Base-by-base conservation (phyloP, 2,888 invertebrate species). In the Lycaena phlaeas region DNA sequence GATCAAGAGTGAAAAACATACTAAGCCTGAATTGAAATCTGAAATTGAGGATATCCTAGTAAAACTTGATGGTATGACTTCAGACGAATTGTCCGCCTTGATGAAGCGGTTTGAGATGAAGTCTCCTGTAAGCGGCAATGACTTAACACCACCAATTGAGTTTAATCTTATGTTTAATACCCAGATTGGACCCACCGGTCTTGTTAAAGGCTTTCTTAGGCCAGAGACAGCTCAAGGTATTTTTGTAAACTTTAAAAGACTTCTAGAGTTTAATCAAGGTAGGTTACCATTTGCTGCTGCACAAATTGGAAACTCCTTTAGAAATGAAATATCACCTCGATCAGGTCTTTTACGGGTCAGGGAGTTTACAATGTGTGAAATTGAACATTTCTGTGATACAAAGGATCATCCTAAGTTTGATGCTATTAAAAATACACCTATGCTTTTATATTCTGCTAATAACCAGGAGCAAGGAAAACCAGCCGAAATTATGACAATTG, bases 221-320 rank as follows among this genome's bases (percentile, higher is more conserved):
- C 99, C 99, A 14, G 99, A 99, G 86, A 99, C 99, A 9, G 99
- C 99, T 0, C 99, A 99, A 74, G 99, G 99, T 15, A 99, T 99
- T 54, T 99, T 99, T 81, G 98, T 99, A 0, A 99, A 99, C 77
- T 99, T 99, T 71, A 99, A 99, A 72, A 88, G 99, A 9, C 86
- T 99, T 15, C 74, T 99, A 40, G 98, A 98, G 73, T 99, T 99
- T 71, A 99, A 99, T 73, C 96, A 97, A 65, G 98, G 97, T 4
- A 90, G 90, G 49, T 72, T 98, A 25, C 99, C 99, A 15, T 99
- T 99, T 85, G 98, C 98, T 49, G 98, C 97, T 40, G 98, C 98
- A 7, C 99, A 99, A 85, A 98, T 99, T 60, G 99, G 99, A 50
- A 95, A 95, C 68, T 93, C 99, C 1, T 99, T 99, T 70, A 90